A percentile compares a stretch with the other conserved stretches of the same genome.
Evolutionary conservation across 2,113 vertebrate genomes (phyloP).

Genomic region (Zootoca vivipara): DNA sequence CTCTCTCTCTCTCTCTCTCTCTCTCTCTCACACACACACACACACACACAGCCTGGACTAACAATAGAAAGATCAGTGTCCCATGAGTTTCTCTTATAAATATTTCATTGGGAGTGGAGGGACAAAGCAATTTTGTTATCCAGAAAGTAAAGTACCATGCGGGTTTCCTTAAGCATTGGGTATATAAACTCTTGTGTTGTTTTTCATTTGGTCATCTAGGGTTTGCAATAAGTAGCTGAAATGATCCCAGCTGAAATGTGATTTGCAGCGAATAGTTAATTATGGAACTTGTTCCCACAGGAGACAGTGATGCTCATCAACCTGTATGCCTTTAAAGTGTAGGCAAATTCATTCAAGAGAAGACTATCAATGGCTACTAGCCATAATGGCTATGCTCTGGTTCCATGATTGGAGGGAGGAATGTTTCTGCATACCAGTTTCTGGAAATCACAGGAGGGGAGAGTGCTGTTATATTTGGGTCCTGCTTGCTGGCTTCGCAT

Average conservation of each 20-base stretch:
- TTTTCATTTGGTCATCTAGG: background rate
- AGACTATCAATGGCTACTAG: no score
- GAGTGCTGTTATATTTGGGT: no score
- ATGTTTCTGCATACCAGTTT: no score
- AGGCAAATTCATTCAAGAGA: no score
- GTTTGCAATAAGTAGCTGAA: background rate
- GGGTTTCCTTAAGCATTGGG: background rate
- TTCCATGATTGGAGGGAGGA: no score
- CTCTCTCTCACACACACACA: background rate
- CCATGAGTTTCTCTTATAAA: conserved; percentile 48
- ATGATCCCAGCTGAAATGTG: background rate
- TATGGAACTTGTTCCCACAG: no score
- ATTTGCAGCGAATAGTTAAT: no score
- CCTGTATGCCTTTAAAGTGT: no score
- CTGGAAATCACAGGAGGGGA: no score
- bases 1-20: background rate
- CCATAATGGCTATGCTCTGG: no score
- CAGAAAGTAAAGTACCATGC: background rate
- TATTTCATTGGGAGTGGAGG: conserved; percentile 25
- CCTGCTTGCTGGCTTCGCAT: no score
- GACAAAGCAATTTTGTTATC: conserved; percentile 36
- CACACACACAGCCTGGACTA: conserved; percentile 6
- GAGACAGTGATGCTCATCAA: no score
- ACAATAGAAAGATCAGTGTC: conserved; percentile 26
- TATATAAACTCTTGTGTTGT: background rate